Percentiles rank a stretch among this genome's conserved stretches.
These are phyloP conservation scores for Ameiurus melas DNA, from an alignment of 2,113 vertebrate species.

Conservation along the genomic window DNA sequence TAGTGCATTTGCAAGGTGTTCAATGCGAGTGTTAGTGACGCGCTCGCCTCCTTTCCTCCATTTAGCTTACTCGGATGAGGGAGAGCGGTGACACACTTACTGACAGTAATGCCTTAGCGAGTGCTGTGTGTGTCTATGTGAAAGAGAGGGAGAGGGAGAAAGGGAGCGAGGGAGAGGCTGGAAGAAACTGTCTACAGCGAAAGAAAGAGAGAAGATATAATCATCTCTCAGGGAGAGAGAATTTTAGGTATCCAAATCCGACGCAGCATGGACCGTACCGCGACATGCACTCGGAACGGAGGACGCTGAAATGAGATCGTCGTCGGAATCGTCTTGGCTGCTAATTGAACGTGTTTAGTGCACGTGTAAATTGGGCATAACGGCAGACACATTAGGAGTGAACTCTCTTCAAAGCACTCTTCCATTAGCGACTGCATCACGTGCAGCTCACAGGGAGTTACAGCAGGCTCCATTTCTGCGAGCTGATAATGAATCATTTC, in stretches of 20 bases:
- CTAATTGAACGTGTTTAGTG: conserved; percentile 21
- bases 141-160: conserved; percentile 2
- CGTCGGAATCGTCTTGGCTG: background rate
- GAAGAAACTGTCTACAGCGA: background rate
- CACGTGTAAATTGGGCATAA: conserved; percentile 37
- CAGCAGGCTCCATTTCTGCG: background rate
- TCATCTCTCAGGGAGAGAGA: conserved; percentile 27
- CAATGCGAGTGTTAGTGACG: conserved; percentile 71
- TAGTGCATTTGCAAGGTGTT: conserved; percentile 71
- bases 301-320: background rate
- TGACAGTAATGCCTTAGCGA: conserved; percentile 66
- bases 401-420: conserved; percentile 10
- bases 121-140: conserved; percentile 11
- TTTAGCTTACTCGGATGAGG: conserved; percentile 53
- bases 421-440: conserved; percentile 2
- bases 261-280: background rate
- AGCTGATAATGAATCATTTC: conserved; percentile 20
- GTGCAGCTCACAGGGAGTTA: conserved; percentile 18
- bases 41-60: conserved; percentile 64
- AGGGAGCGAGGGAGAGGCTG: conserved; percentile 21
- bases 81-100: conserved; percentile 69
- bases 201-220: conserved; percentile 32
- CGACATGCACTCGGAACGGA: background rate
- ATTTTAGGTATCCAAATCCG: conserved; percentile 13
- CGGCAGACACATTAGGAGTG: conserved; percentile 31